A percentile compares a stretch with the other conserved stretches of the same genome.
phyloP scores from a whole-genome alignment of 2,113 vertebrate genomes.

The Python bivittatus region DNA sequence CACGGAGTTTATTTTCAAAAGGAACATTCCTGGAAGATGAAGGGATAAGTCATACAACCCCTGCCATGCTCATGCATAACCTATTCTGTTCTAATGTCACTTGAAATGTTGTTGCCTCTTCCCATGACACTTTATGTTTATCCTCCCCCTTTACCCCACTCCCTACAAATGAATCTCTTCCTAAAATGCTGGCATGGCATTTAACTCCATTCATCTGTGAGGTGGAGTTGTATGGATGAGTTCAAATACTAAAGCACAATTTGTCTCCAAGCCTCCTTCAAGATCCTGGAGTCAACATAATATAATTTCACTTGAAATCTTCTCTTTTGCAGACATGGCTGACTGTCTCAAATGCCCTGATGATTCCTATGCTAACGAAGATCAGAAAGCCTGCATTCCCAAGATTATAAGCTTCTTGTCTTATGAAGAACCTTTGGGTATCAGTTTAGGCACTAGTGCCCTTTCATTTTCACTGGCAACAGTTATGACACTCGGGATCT shows the following conservation, averaged over 20 bases:
- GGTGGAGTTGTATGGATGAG: background rate
- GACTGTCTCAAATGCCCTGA: background rate
- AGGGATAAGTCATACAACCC: background rate
- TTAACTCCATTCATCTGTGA: background rate
- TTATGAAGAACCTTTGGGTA: conserved; percentile 8
- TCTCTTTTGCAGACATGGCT: background rate
- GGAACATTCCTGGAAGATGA: background rate
- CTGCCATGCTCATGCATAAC: background rate
- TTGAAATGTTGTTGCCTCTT: background rate
- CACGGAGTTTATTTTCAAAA: background rate
- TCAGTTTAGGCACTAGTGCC: background rate
- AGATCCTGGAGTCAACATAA: background rate
- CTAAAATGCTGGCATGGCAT: background rate
- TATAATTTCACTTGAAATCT: background rate
- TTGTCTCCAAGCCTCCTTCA: background rate
- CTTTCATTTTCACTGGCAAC: background rate
- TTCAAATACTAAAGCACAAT: background rate
- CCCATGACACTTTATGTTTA: background rate
- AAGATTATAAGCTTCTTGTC: background rate
- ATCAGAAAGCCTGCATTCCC: background rate
- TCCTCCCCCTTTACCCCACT: background rate
- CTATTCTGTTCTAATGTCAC: background rate
- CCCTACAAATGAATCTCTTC: background rate
- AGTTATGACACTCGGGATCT: background rate
- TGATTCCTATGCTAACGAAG: background rate